Evolutionary conservation across 2,888 invertebrate genomes (phyloP).

Genomic region (Blomia tropicalis): DNA sequence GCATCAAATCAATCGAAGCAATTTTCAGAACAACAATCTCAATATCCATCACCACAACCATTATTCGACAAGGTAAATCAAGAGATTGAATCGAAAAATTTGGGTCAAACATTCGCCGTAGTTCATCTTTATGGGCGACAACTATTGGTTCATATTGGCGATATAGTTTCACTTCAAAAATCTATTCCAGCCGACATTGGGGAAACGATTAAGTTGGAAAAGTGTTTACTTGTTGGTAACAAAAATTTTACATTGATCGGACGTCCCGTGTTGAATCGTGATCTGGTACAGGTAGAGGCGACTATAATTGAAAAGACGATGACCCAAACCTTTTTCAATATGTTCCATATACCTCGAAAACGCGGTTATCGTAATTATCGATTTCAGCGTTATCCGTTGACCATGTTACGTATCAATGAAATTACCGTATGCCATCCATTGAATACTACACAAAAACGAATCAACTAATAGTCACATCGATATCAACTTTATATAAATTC

Average conservation of each 20-base stretch:
- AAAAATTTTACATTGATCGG: slow-evolving; percentile 25
- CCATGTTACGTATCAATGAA: slow-evolving; percentile 36
- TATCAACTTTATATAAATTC: too few species aligned
- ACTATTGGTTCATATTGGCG: slow-evolving; percentile 18
- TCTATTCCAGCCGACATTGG: slow-evolving; percentile 23
- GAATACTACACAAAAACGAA: slow-evolving; percentile 18
- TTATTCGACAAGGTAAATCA: slow-evolving; percentile 19
- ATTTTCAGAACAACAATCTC: too few species aligned
- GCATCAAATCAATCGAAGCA: neutral
- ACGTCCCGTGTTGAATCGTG: slow-evolving; percentile 23
- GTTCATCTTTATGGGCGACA: slow-evolving; percentile 25
- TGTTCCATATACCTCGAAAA: slow-evolving; percentile 18
- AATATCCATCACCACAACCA: neutral
- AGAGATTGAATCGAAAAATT: neutral
- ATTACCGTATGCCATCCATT: slow-evolving; percentile 31
- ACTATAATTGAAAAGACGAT: slow-evolving; percentile 26
- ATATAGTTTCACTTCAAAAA: slow-evolving; percentile 21
- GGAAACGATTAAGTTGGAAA: slow-evolving; percentile 24
- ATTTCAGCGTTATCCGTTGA: slow-evolving; percentile 33
- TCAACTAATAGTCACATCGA: slow-evolving; percentile 13
- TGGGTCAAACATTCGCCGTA: slow-evolving; percentile 25
- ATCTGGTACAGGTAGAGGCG: slow-evolving; percentile 25
- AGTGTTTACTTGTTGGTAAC: slow-evolving; percentile 25
- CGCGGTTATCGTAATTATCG: slow-evolving; percentile 10
- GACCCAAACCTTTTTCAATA: slow-evolving; percentile 21